Base-by-base conservation (phyloP, 2,797 vertebrate species). In the Hypotaenidia okinawae region DNA sequence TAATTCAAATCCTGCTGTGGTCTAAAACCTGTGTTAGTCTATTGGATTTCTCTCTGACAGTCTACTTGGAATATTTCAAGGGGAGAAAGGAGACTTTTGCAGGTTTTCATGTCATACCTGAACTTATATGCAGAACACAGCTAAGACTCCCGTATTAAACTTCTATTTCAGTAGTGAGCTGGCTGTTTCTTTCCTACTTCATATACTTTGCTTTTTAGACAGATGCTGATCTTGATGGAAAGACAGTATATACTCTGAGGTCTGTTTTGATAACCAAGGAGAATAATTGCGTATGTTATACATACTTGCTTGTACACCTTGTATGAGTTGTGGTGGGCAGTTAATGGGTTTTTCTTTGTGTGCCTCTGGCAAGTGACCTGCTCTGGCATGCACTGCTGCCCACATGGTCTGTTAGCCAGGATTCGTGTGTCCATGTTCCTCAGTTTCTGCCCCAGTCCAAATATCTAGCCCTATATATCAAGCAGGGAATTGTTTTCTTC, bases 311-410 rank as follows among this genome's bases (percentile, higher is more conserved):
- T 73, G 55, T 47, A 79, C 51, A 51, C 55, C 0, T 1, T 59
- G 28, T 10, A 41, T 47, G 43, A 84, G 63, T 59, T 69, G 52
- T 23, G 25, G 30, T 15, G 35, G 39, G 30, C 45, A 64, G 3
- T 41, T 68, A 35, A 25, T 3, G 47, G 63, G 11, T 9, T 73
- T 85, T 82, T 11, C 27, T 77, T 59, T 1, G 4, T 39, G 54
- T 2, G 3, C 55, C 52, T 28, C 2, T 2, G 32, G 22, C 19
- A 73, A 47, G 55, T 47, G 39, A 51, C 45, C 52, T 77, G 77
- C n/a, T 7, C 24, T 23, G 1, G 1, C 0, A 0, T 51, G 32
- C 43, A 13, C 6, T 0, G 49, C 62, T 80, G 68, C 57, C 52
- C 49, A 7, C 0, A 0, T 52, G 41, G 28, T 63, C 55, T 73